These are phyloP conservation scores for Triplophysa rosa DNA, from an alignment of 2,113 vertebrate genomes.

Conservation along the genomic window DNA sequence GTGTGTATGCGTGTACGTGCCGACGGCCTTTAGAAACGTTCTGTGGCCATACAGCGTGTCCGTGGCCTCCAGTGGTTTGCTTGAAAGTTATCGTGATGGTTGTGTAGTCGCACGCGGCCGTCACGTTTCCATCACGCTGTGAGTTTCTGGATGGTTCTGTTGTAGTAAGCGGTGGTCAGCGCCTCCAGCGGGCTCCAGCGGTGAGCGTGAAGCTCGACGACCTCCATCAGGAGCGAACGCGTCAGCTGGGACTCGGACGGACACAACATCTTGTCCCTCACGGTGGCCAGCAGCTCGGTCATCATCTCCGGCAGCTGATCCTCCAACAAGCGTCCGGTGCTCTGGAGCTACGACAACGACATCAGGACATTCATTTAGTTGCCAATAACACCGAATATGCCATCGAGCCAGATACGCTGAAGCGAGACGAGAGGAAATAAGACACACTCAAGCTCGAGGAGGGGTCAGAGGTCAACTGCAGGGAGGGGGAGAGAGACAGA, in stretches of 20 bases:
- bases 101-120: background rate
- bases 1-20: background rate
- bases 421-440: constrained; percentile 1
- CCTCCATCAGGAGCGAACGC: constrained; percentile 94
- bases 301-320: constrained; percentile 98
- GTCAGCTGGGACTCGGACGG: constrained; percentile 93
- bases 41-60: background rate
- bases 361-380: background rate
- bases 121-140: constrained; percentile 78
- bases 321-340: constrained; percentile 90
- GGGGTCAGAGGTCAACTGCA: constrained; percentile 30
- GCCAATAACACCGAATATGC: background rate
- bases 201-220: constrained; percentile 97
- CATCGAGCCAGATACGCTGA: constrained; percentile 10
- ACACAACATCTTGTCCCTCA: constrained; percentile 96
- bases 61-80: constrained; percentile 26
- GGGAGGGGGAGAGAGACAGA: constrained; percentile 2
- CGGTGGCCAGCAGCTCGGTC: constrained; percentile 87
- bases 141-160: constrained; percentile 98
- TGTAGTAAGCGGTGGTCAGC: constrained; percentile 97
- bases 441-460: constrained; percentile 33
- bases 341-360: constrained; percentile 82
- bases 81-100: constrained; percentile 21
- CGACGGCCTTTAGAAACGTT: background rate
- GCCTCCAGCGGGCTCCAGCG: constrained; percentile 94